Base-by-base conservation (phyloP, 2,797 vertebrate species). In the Arrhamphus sclerolepis region DNA sequence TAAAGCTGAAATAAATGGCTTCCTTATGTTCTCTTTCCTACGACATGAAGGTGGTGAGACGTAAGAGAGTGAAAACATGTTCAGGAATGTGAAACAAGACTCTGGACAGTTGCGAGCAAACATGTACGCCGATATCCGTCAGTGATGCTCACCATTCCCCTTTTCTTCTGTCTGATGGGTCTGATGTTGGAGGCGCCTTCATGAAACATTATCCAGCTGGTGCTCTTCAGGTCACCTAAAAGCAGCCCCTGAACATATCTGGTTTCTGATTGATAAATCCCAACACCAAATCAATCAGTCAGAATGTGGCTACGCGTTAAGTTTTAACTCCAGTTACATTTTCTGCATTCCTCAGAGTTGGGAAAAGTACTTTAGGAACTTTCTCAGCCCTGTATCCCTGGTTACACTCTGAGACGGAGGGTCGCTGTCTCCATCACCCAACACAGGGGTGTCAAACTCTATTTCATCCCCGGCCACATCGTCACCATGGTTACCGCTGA, bases 321-420 rank as follows among this genome's bases (percentile, higher is more conserved):
- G 7, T 43, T 69, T 80, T 78, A 55, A 85, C 62, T 72, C 19
- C 29, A 63, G 21, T 28, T 53, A 56, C 50, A 46, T 69, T 76
- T 62, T 50, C 43, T 48, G 29, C 61, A 53, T 69, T 72, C 53
- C 59, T 68, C 18, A 2, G 21, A 63, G 66, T 58, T 38, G 44
- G 38, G 51, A 73, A 56, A 40, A 34, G 51, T 56, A 16, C 49
- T 69, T 65, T 42, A 29, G 46, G 63, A 60, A 61, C 19, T 54
- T 46, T 62, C 18, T 64, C 43, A 21, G 24, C 50, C 19, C 55
- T 20, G 22, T 44, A 48, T 68, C 62, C 42, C 57, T 29, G 56
- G 65, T 62, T 48, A n/a, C 14, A 0, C 29, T 62, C 47, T 29
- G 40, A 54, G 65, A 71, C 2, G 50, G 16, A 52, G 52, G 47